A percentile compares a stretch with the other conserved stretches of the same genome.
These are phyloP conservation scores for Enteromius trimaculatus DNA, from an alignment of 2,797 vertebrate species.

Conservation along the genomic window DNA sequence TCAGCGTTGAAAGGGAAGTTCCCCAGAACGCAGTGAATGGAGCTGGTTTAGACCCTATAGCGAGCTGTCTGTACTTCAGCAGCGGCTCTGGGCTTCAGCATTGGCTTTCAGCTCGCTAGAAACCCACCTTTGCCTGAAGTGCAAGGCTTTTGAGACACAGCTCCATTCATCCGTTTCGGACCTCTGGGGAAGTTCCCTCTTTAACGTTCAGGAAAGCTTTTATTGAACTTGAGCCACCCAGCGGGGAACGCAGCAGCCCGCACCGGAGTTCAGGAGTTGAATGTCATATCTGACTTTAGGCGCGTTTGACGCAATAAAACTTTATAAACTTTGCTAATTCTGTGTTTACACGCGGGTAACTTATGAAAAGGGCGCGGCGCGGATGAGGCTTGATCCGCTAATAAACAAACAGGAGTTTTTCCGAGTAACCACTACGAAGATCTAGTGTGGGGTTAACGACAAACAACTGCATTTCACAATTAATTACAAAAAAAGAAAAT, in stretches of 20 bases:
- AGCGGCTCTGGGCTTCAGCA: not conserved
- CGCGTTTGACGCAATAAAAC: not conserved
- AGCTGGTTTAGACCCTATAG: not conserved
- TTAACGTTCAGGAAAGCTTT: not conserved
- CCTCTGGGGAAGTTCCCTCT: slow-evolving; percentile 8
- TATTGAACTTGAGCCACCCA: slow-evolving; percentile 17
- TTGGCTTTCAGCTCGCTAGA: not conserved
- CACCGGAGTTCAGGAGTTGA: not conserved
- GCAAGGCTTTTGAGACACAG: not conserved
- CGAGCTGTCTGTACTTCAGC: not conserved
- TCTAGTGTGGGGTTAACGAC: too few species aligned
- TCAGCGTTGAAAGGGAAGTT: not conserved
- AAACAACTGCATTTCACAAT: not conserved
- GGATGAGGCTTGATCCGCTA: not conserved
- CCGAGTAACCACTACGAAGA: not conserved
- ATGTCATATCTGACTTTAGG: not conserved
- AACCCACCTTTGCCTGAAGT: not conserved
- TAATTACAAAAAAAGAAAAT: not conserved
- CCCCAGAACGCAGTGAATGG: not conserved
- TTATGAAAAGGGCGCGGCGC: not conserved
- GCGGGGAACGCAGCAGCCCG: slow-evolving; percentile 2
- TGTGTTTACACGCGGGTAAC: not conserved
- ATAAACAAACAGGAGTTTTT: not conserved
- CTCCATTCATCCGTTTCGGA: not conserved
- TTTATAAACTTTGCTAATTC: not conserved